Conservation (phyloP, 2,797 vertebrate species). For the Enteromius viviparus region DNA sequence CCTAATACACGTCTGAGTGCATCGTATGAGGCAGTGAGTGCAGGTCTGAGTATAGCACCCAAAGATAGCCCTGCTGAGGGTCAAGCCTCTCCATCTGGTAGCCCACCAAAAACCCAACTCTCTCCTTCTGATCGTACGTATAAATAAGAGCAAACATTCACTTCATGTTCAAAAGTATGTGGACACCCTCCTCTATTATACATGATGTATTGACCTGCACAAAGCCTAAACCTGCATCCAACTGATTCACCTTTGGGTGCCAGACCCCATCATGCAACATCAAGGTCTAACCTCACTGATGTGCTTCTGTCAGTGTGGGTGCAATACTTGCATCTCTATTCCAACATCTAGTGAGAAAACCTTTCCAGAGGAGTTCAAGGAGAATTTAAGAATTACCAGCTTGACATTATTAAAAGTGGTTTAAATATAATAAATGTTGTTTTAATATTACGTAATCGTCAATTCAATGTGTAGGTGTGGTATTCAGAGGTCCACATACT, state of each 20-base stretch:
- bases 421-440: background rate
- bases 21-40: conserved; percentile 94
- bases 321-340: background rate
- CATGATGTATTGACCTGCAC: background rate
- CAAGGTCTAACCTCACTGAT: background rate
- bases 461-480: background rate
- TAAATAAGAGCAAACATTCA: conserved; percentile 10
- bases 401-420: background rate
- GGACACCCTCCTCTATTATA: background rate
- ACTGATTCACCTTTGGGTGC: background rate
- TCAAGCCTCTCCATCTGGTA: conserved; percentile 74
- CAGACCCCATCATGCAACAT: background rate
- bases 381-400: background rate
- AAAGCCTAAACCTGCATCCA: background rate
- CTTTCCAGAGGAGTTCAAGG: background rate
- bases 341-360: background rate
- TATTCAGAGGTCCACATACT: conserved; percentile 1
- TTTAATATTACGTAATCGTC: background rate
- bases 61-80: conserved; percentile 87
- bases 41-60: conserved; percentile 85
- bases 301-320: background rate
- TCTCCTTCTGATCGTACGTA: conserved; percentile 79
- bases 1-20: conserved; percentile 95
- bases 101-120: conserved; percentile 73
- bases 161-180: conserved; percentile 6